Base-by-base conservation (phyloP, 2,797 vertebrate genomes). In the Macropodus opercularis region DNA sequence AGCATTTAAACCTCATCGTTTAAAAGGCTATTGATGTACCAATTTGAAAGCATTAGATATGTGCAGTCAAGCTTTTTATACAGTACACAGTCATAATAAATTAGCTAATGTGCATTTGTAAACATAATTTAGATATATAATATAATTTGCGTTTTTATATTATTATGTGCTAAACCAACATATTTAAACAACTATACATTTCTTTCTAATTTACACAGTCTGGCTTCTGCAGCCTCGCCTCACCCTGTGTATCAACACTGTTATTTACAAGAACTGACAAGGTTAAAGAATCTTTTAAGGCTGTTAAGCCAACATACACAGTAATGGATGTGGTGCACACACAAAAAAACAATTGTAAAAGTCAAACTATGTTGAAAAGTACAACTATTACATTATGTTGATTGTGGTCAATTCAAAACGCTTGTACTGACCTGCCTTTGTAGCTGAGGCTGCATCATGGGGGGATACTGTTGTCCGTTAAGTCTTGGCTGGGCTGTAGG, bases 381-480 rank as follows among this genome's bases (percentile, higher is more conserved):
- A 49, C 4, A 2, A 17, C 50, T 21, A 27, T 29, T 6, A 6
- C 1, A 64, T 8, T 6, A 12, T 40, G 63, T 49, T 5, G 14
- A 32, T n/a, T 14, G 13, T n/a, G 53, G 51, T 51, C 22, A 31
- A 55, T 22, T 3, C 12, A 8, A 15, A 13, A 10, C 26, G 42
- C 6, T 58, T 60, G 52, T 8, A 86, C 94, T 90, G 86, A 99
- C 97, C 95, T 98, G 97, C 95, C 97, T 95, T 91, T 99, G 97
- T 77, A 99, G 93, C 85, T 98, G 97, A 46, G 96, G 94, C 85
- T 99, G 97, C 95, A 98, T 97, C 96, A 98, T 95, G 70, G 95
- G 91, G 54, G 96, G 92, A 79, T 98, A 99, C 10, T 95, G 96
- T 81, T 95, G 96, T 51, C 95, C 95, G 19, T 97, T 98, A 83